Evolutionary conservation across 2,113 vertebrate genomes (phyloP).

Genomic region (Lutjanus erythropterus): DNA sequence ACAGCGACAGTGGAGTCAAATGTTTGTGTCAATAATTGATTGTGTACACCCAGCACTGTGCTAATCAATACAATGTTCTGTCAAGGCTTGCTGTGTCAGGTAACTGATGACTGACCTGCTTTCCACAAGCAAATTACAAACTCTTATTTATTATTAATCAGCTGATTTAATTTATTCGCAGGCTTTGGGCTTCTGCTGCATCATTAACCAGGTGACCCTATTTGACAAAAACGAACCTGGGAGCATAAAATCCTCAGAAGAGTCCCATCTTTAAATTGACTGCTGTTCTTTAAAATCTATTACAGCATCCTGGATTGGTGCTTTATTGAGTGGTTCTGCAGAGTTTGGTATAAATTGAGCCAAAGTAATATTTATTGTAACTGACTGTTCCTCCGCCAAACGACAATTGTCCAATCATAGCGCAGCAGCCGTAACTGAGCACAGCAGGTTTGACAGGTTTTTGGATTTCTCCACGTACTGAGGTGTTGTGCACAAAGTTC

Average conservation of each 20-base stretch:
- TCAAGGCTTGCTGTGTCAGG: constrained; percentile 31
- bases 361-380: not conserved
- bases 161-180: constrained; percentile 33
- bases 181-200: constrained; percentile 6
- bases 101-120: constrained; percentile 42
- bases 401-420: not conserved
- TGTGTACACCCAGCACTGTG: constrained; percentile 1
- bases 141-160: constrained; percentile 51
- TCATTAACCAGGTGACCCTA: not conserved
- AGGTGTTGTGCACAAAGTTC: not conserved
- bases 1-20: constrained; percentile 19
- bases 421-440: not conserved
- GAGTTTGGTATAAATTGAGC: not conserved
- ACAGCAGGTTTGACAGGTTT: not conserved
- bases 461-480: not conserved
- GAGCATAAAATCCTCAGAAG: not conserved
- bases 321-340: not conserved
- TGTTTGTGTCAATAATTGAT: constrained; percentile 44
- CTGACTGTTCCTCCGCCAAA: not conserved
- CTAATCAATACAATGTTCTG: constrained; percentile 40
- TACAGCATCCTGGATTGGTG: not conserved
- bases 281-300: constrained; percentile 15
- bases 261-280: constrained; percentile 11
- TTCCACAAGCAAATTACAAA: constrained; percentile 39
- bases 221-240: not conserved